phyloP scores from a whole-genome alignment of 2,888 invertebrate species.

The Hyposoter dolosus region DNA sequence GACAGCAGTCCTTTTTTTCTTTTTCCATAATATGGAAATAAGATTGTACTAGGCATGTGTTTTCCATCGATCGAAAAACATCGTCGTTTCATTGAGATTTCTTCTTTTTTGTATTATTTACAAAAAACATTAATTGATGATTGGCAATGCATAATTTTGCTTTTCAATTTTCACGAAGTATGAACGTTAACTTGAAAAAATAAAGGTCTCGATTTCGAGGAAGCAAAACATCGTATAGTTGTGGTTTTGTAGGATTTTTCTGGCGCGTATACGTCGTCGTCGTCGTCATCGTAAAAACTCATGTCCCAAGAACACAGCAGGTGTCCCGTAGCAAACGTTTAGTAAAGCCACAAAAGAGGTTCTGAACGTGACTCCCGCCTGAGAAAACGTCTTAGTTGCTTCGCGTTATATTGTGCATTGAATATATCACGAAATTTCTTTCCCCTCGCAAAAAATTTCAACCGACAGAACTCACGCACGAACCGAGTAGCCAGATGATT shows the following conservation, averaged over 20 bases:
- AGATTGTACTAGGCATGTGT: not conserved
- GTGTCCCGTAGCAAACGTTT: constrained; percentile 65
- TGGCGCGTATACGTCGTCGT: constrained; percentile 2
- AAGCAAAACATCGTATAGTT: constrained; percentile 3
- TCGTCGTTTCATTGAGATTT: not conserved
- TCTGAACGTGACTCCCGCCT: constrained; percentile 65
- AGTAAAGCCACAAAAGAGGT: constrained; percentile 65
- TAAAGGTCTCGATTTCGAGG: not conserved
- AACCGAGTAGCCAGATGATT: not conserved
- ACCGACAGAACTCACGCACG: constrained; percentile 10
- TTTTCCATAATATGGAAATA: not conserved
- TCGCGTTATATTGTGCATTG: constrained; percentile 48
- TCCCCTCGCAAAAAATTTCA: constrained; percentile 34
- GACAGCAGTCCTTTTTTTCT: not conserved
- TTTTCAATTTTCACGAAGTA: not conserved
- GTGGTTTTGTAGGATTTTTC: constrained; percentile 35
- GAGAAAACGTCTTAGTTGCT: constrained; percentile 69
- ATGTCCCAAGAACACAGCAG: constrained; percentile 60
- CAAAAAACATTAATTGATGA: not conserved
- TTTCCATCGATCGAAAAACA: not conserved
- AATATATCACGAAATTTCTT: constrained; percentile 7
- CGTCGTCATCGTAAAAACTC: constrained; percentile 63
- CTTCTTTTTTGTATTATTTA: not conserved
- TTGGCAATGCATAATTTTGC: not conserved
- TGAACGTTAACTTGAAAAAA: not conserved